A percentile compares a stretch with the other conserved stretches of the same genome.
Conservation (phyloP, 1,140 invertebrate species). For the Caerostris extrusa region DNA sequence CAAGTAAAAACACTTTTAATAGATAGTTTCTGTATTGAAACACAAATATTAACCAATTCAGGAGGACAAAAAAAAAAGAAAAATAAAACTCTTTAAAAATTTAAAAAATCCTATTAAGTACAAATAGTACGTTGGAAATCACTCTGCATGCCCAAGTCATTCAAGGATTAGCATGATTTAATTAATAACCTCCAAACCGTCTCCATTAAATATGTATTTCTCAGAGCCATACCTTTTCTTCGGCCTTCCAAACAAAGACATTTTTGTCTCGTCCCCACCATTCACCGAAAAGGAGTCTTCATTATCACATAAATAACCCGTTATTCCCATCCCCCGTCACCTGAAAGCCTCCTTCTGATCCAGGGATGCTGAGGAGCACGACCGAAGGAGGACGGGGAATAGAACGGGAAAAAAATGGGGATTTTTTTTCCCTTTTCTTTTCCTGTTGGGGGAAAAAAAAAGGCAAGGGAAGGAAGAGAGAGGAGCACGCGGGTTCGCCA, state of each 20-base stretch:
- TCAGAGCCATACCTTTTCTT: not conserved
- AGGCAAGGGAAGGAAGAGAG: not conserved
- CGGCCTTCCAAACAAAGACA: slow-evolving; percentile 37
- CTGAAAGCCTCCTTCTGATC: slow-evolving; percentile 56
- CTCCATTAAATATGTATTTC: not conserved
- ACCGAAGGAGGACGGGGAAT: slow-evolving; percentile 51
- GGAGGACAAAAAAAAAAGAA: too few relatives aligned
- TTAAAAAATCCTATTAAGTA: too few relatives aligned
- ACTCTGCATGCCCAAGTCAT: too few relatives aligned
- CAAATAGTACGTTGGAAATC: too few relatives aligned
- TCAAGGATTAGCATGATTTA: not conserved
- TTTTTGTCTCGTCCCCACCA: slow-evolving; percentile 56
- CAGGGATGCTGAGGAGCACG: slow-evolving; percentile 66
- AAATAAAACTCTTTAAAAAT: too few relatives aligned
- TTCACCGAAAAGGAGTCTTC: slow-evolving; percentile 55
- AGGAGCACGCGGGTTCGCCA: not conserved
- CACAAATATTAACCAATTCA: too few relatives aligned
- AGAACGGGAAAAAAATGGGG: slow-evolving; percentile 53
- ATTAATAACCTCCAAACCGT: slow-evolving; percentile 4
- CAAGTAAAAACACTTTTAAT: too few relatives aligned
- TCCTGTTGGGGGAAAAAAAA: not conserved
- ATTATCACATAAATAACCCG: slow-evolving; percentile 77
- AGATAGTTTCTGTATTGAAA: too few relatives aligned
- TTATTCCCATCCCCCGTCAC: slow-evolving; percentile 69
- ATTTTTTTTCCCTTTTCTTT: not conserved